Conservation (phyloP, 2,888 invertebrate genomes). For the Andricus quercusramuli region DNA sequence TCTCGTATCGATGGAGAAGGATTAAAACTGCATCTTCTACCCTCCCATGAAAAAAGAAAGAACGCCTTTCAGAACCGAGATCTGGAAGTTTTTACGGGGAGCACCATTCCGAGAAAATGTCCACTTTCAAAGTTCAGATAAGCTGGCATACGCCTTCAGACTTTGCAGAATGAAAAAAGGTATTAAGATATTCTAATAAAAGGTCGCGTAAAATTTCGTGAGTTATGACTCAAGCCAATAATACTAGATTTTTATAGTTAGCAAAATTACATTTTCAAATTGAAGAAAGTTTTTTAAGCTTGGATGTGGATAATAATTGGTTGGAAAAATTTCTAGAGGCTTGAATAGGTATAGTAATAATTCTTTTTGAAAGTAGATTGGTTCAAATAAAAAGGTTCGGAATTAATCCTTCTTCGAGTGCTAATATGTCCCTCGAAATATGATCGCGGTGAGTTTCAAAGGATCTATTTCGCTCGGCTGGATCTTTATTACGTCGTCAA, state of each 20-base stretch:
- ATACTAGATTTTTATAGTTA: conserved; percentile 20
- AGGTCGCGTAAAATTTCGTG: conserved; percentile 25
- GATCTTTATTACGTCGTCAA: conserved; percentile 68
- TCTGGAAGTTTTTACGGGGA: conserved; percentile 30
- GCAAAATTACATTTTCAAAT: conserved; percentile 10
- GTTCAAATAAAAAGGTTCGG: conserved; percentile 14
- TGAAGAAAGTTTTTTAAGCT: not conserved
- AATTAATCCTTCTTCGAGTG: conserved; percentile 41
- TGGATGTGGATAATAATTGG: not conserved
- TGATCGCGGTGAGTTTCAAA: conserved; percentile 55
- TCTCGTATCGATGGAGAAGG: conserved; percentile 40
- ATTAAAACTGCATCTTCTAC: conserved; percentile 37
- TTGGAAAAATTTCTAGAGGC: not conserved
- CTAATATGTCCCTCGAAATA: conserved; percentile 59
- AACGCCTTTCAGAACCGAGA: conserved; percentile 28
- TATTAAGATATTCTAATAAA: conserved; percentile 23
- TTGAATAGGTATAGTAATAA: not conserved
- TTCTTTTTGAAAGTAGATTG: not conserved
- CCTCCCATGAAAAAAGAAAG: conserved; percentile 26
- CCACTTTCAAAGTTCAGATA: conserved; percentile 39
- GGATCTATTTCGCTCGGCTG: conserved; percentile 51
- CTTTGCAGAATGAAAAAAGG: conserved; percentile 23
- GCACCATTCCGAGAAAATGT: conserved; percentile 35
- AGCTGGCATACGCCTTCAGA: conserved; percentile 30
- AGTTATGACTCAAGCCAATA: conserved; percentile 28